A percentile compares a stretch with the other conserved stretches of the same genome.
Conservation (phyloP, 92 coral and sea anemone species). For the Zoanthus sansibaricus region DNA sequence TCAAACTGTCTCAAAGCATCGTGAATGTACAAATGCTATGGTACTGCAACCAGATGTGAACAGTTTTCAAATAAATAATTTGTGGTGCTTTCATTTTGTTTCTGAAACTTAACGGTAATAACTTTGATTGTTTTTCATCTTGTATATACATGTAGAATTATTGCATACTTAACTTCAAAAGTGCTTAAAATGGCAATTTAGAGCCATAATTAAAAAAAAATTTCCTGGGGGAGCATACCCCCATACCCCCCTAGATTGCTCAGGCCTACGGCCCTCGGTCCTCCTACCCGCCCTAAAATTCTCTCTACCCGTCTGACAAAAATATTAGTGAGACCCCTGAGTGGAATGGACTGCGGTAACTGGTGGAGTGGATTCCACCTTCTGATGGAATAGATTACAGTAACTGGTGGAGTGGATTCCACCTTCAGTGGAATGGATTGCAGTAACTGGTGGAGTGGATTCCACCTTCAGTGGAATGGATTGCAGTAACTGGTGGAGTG, state of each 20-base stretch:
- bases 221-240: background rate
- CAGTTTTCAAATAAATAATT: slow-evolving; percentile 7
- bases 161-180: slow-evolving; percentile 9
- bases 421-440: too few species aligned
- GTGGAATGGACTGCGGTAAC: too few species aligned
- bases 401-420: too few species aligned
- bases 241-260: slow-evolving; percentile 8
- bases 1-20: slow-evolving; percentile 8
- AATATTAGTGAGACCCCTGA: slow-evolving; percentile 9
- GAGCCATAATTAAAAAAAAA: slow-evolving; percentile 1
- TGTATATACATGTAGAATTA: slow-evolving; percentile 5
- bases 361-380: too few species aligned
- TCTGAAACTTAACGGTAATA: slow-evolving; percentile 9
- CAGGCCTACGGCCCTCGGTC: slow-evolving; percentile 8
- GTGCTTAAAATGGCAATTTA: slow-evolving; percentile 6
- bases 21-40: slow-evolving; percentile 1
- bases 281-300: slow-evolving; percentile 27
- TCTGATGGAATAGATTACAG: too few species aligned
- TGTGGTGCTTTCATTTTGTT: slow-evolving; percentile 10
- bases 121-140: slow-evolving; percentile 2
- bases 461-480: too few species aligned
- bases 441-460: too few species aligned
- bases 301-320: slow-evolving; percentile 24
- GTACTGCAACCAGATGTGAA: slow-evolving; percentile 12
- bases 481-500: too few species aligned